These are phyloP conservation scores for Helleia helle DNA, from an alignment of 2,888 invertebrate species.

Conservation along the genomic window DNA sequence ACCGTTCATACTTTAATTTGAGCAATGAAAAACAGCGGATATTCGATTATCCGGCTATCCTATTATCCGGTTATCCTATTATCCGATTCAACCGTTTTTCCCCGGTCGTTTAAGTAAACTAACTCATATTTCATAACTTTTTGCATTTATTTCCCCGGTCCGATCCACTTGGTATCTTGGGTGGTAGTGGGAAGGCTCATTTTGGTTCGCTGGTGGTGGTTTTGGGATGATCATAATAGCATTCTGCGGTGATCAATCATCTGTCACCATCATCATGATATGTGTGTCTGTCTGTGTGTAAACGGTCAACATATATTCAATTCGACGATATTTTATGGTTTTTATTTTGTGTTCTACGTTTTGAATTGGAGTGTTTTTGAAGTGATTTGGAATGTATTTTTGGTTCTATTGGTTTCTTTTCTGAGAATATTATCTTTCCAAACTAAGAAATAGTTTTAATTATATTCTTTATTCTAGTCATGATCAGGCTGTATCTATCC, in stretches of 20 bases:
- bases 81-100: constrained; percentile 5
- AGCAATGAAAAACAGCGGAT: constrained; percentile 5
- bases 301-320: constrained; percentile 16
- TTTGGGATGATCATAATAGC: constrained; percentile 26
- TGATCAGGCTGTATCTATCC: too few relatives aligned
- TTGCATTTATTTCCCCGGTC: constrained; percentile 14
- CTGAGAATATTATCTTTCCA: too few relatives aligned
- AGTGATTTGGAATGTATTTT: background rate
- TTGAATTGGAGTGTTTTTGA: constrained; percentile 2
- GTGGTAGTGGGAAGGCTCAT: constrained; percentile 10
- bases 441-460: too few relatives aligned
- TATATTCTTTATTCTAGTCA: too few relatives aligned
- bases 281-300: constrained; percentile 30
- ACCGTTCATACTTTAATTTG: background rate
- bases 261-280: constrained; percentile 35
- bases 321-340: constrained; percentile 1
- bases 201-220: constrained; percentile 15
- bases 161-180: constrained; percentile 11
- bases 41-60: constrained; percentile 6
- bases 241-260: constrained; percentile 33
- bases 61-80: background rate
- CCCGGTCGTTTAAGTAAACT: constrained; percentile 7
- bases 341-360: background rate
- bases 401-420: background rate
- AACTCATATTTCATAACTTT: constrained; percentile 24